phyloP scores from a whole-genome alignment of 2,113 vertebrate genomes.

The Ahaetulla prasina region DNA sequence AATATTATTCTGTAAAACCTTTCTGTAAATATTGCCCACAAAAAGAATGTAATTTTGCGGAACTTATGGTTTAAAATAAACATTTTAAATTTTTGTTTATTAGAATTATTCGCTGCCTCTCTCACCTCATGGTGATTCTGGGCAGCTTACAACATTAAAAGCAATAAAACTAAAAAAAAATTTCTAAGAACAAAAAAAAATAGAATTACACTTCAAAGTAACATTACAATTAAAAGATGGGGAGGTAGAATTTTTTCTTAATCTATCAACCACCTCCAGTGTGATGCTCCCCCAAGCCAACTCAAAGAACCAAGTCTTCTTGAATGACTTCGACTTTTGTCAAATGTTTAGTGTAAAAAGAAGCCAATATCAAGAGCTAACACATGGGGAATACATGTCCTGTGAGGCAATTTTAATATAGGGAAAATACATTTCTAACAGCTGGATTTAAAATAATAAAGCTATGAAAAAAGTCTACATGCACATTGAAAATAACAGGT shows the following conservation, averaged over 20 bases:
- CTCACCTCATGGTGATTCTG: no score
- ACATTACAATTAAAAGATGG: background rate
- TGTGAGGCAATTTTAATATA: conserved; percentile 49
- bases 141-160: no score
- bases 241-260: background rate
- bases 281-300: background rate
- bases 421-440: conserved; percentile 34
- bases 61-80: conserved; percentile 49
- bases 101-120: background rate
- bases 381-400: conserved; percentile 58
- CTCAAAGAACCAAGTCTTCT: background rate
- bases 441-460: conserved; percentile 54
- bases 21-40: conserved; percentile 57
- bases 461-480: conserved; percentile 48
- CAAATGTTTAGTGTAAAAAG: conserved; percentile 48
- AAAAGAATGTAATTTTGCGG: conserved; percentile 55
- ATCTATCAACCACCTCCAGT: background rate
- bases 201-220: background rate
- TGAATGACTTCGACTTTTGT: conserved; percentile 52
- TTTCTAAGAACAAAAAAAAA: no score
- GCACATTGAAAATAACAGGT: conserved; percentile 27
- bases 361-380: conserved; percentile 41
- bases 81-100: background rate
- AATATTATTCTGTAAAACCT: conserved; percentile 54
- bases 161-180: no score